Base-by-base conservation (phyloP, 92 coral and sea anemone genomes). In the Actinernus sp. region DNA sequence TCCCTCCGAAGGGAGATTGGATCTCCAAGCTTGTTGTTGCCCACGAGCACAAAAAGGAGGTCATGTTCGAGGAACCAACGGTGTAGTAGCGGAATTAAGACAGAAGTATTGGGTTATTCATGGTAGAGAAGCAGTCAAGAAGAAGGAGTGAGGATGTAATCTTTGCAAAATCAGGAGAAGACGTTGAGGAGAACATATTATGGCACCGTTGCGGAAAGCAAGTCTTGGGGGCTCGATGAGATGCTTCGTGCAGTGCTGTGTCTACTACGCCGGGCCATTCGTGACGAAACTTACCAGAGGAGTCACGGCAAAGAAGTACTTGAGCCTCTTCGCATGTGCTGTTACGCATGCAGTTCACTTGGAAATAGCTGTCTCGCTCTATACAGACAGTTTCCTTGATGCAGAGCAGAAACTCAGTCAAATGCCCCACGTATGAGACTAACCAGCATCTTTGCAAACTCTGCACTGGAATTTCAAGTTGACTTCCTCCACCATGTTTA, bases 61-160 rank as follows among this genome's bases (percentile, higher is more conserved):
- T 21, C 91, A 77, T 45, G 61, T 43, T 12, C 47, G 61, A n/a
- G 80, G 90, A 24, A 63, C 70, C 41, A 80, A 84, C 29, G 55
- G 38, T 40, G 81, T 79, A 23, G 45, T 84, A 22, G 75, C 76
- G 17, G 70, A 80, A 19, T 31, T 77, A 20, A 76, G 81, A 27
- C 52, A 45, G 52, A 45, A 17, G 52, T 45, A 66, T 39, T 61
- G 76, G 78, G 50, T 83, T n/a, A 60, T 67, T 6, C 77, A 57
- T 27, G 70, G 82, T 2, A 58, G 82, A 46, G 57, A 82, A 38
- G 57, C 48, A 27, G 65, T 84, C 40, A 78, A 84, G 33, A 21
- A 50, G n/a, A 30, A 30, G 21, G 58, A 84, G 38, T 23, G 76
- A 48, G 67, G 57, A 43, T 77, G 85, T 30, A 9, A 16, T 20